Percentiles rank a stretch among this genome's conserved stretches.
phyloP scores from a whole-genome alignment of 2,888 invertebrate genomes.

The Meghimatium bilineatum region DNA sequence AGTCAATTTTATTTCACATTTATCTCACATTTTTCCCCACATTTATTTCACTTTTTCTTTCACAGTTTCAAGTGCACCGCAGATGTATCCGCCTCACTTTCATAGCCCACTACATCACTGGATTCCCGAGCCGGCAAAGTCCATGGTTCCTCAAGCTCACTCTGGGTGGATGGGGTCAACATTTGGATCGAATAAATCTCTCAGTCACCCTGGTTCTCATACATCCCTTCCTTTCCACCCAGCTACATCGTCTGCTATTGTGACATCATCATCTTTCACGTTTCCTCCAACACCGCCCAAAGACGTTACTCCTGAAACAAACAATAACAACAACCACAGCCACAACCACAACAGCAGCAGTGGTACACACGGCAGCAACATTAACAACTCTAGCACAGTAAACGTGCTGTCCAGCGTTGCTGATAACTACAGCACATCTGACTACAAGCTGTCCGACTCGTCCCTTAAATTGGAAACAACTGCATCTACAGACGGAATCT shows the following conservation, averaged over 20 bases:
- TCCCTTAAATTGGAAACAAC: slow-evolving; percentile 40
- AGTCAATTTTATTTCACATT: too few relatives aligned
- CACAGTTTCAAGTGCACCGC: slow-evolving; percentile 75
- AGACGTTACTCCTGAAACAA: slow-evolving; percentile 92
- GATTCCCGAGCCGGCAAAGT: slow-evolving; percentile 81
- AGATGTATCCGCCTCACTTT: slow-evolving; percentile 95
- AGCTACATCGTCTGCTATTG: slow-evolving; percentile 72
- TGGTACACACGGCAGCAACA: not conserved
- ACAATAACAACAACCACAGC: slow-evolving; percentile 34
- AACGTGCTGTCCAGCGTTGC: not conserved
- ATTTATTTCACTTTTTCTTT: not conserved
- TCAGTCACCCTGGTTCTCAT: slow-evolving; percentile 33
- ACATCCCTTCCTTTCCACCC: slow-evolving; percentile 42
- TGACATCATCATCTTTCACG: slow-evolving; percentile 86
- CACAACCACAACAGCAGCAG: slow-evolving; percentile 7
- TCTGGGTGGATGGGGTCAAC: slow-evolving; percentile 76
- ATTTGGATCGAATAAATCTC: slow-evolving; percentile 52
- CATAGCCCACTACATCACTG: slow-evolving; percentile 92
- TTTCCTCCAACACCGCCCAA: slow-evolving; percentile 98
- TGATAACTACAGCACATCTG: slow-evolving; percentile 16
- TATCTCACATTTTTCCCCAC: too few relatives aligned
- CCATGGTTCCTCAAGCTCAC: slow-evolving; percentile 76
- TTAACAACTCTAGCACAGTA: not conserved
- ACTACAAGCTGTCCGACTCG: not conserved
- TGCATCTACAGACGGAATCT: not conserved